A percentile compares a stretch with the other conserved stretches of the same genome.
These are phyloP conservation scores for Melanotaenia parkinsoni DNA, from an alignment of 2,797 vertebrate species.

Conservation along the genomic window DNA sequence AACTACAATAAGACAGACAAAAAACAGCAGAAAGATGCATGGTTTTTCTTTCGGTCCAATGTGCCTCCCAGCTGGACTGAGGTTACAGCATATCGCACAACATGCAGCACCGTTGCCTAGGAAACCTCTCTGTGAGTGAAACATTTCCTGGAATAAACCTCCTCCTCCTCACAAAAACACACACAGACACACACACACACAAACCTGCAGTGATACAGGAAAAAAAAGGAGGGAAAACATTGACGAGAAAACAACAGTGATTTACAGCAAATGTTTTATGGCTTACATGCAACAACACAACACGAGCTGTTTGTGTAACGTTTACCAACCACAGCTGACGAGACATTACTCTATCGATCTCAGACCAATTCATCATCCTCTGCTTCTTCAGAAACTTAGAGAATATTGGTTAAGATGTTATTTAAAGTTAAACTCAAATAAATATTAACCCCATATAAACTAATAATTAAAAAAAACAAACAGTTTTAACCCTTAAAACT, in stretches of 20 bases:
- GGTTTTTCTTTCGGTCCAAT: conserved; percentile 38
- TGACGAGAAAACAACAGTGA: conserved; percentile 23
- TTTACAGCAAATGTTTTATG: not conserved
- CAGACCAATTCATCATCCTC: not conserved
- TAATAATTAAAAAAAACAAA: too few species aligned
- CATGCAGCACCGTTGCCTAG: conserved; percentile 71
- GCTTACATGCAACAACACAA: conserved; percentile 7
- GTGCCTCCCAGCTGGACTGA: conserved; percentile 41
- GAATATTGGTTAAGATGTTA: too few species aligned
- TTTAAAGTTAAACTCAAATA: too few species aligned
- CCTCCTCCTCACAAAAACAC: conserved; percentile 33
- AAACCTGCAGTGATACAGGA: conserved; percentile 29
- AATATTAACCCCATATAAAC: too few species aligned
- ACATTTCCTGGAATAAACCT: conserved; percentile 68
- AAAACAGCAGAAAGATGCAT: conserved; percentile 34
- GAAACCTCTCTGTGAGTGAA: conserved; percentile 74
- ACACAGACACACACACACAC: conserved; percentile 14
- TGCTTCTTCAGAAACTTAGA: not conserved
- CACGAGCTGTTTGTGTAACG: not conserved
- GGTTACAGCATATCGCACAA: conserved; percentile 58
- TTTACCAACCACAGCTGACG: not conserved
- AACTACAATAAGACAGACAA: conserved; percentile 44
- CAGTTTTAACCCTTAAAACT: too few species aligned
- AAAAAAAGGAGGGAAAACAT: conserved; percentile 29
- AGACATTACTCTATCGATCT: not conserved